Conservation (phyloP, 2,888 invertebrate species). For the Electrophaes corylata region DNA sequence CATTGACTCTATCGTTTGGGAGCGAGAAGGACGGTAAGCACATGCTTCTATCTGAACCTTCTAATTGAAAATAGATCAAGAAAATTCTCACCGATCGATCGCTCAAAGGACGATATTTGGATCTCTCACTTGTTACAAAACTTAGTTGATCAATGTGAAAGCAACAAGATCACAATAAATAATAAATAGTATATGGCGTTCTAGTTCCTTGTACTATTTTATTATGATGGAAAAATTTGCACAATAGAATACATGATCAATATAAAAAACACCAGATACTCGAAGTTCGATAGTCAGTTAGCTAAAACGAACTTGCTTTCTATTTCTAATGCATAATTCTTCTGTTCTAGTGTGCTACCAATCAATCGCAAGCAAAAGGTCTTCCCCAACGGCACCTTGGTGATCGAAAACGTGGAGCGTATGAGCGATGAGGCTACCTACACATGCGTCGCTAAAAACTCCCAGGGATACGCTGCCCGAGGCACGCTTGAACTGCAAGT, state of each 20-base stretch:
- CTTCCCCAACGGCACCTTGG: slow-evolving; percentile 95
- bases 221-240: too few relatives aligned
- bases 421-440: slow-evolving; percentile 97
- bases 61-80: not conserved
- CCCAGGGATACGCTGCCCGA: slow-evolving; percentile 94
- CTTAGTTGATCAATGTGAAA: too few relatives aligned
- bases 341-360: slow-evolving; percentile 88
- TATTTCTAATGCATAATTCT: not conserved
- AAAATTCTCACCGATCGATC: not conserved
- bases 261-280: too few relatives aligned
- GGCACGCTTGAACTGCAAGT: slow-evolving; percentile 96
- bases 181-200: too few relatives aligned
- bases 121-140: too few relatives aligned
- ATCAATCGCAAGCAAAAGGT: slow-evolving; percentile 98
- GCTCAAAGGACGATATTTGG: not conserved
- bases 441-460: slow-evolving; percentile 96
- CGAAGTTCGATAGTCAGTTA: too few relatives aligned
- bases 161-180: too few relatives aligned
- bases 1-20: slow-evolving; percentile 97
- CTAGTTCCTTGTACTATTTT: too few relatives aligned
- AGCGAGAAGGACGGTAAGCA: slow-evolving; percentile 87
- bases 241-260: too few relatives aligned
- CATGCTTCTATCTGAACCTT: not conserved
- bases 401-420: slow-evolving; percentile 96
- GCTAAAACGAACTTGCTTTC: too few relatives aligned